Evolutionary conservation across 2,888 invertebrate genomes (phyloP).

Genomic region (Aporophyla nigra): DNA sequence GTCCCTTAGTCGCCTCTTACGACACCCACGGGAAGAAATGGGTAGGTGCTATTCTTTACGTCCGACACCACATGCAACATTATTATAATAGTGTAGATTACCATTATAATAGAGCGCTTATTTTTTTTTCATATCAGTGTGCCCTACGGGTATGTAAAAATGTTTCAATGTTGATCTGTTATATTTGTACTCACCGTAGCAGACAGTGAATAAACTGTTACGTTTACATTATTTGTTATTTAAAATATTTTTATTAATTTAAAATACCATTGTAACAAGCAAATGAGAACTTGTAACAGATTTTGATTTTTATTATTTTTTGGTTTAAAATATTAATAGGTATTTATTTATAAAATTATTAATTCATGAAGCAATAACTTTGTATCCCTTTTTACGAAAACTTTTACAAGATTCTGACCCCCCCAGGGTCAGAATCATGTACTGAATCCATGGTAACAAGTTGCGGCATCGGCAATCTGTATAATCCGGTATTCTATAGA

Average conservation of each 20-base stretch:
- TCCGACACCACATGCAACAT: too few relatives aligned
- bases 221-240: neutral
- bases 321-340: neutral
- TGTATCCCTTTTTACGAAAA: too few relatives aligned
- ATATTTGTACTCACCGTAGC: slow-evolving; percentile 7
- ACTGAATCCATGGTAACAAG: too few relatives aligned
- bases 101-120: neutral
- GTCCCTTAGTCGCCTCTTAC: too few relatives aligned
- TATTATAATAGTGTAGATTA: neutral
- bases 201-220: neutral
- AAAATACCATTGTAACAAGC: neutral
- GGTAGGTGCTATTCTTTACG: too few relatives aligned
- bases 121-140: slow-evolving; percentile 8
- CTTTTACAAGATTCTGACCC: too few relatives aligned
- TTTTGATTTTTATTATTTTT: neutral
- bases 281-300: neutral
- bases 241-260: slow-evolving; percentile 11
- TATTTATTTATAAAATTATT: neutral
- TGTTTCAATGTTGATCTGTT: slow-evolving; percentile 1
- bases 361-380: too few relatives aligned
- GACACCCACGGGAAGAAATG: too few relatives aligned
- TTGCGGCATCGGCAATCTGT: too few relatives aligned
- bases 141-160: slow-evolving; percentile 14
- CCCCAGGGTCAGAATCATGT: too few relatives aligned
- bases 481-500: too few relatives aligned